Percentiles rank a stretch among this genome's conserved stretches.
Conservation (phyloP, 2,113 vertebrate genomes). For the Chloroceryle aenea region DNA sequence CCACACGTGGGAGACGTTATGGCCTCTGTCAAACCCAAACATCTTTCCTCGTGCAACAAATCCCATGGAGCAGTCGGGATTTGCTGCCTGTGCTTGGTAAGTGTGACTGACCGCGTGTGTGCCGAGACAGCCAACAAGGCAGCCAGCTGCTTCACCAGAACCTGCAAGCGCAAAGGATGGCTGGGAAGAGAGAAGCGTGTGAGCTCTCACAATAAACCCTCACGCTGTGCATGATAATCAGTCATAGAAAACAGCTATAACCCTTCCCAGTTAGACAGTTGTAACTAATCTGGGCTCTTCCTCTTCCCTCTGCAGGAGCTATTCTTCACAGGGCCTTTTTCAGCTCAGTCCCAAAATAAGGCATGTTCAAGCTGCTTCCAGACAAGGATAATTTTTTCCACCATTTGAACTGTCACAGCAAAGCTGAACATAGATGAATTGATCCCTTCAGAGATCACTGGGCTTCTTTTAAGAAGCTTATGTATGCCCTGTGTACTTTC, state of each 20-base stretch:
- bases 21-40: not conserved
- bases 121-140: not conserved
- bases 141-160: not conserved
- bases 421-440: not conserved
- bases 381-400: not conserved
- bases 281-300: not conserved
- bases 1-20: accelerated
- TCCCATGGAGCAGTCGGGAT: not conserved
- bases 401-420: not conserved
- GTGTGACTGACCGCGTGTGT: accelerated
- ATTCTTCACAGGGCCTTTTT: not conserved
- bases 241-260: not conserved
- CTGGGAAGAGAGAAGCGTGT: not conserved
- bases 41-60: not conserved
- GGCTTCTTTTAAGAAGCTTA: not conserved
- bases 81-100: not conserved
- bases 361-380: not conserved
- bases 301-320: not conserved
- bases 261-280: not conserved
- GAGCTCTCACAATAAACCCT: not conserved
- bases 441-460: not conserved
- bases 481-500: not conserved
- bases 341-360: not conserved
- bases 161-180: not conserved
- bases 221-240: not conserved